These are phyloP conservation scores for Acropternis orthonyx DNA, from an alignment of 2,797 vertebrate genomes.

Conservation along the genomic window DNA sequence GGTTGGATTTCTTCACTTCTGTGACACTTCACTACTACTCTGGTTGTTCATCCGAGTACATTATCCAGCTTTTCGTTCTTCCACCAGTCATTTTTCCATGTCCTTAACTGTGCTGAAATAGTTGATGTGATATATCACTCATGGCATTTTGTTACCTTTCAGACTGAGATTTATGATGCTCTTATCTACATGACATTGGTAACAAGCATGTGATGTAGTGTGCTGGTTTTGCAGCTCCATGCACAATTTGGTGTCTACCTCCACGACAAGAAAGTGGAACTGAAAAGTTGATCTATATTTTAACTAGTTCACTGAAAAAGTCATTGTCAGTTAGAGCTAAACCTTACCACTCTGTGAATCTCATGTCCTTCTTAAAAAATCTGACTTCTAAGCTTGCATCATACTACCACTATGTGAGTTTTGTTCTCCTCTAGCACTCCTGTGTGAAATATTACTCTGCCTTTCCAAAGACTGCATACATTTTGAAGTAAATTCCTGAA, in stretches of 20 bases:
- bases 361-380: slow-evolving; percentile 30
- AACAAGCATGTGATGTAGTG: not conserved
- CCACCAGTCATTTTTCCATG: not conserved
- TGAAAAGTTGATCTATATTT: slow-evolving; percentile 22
- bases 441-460: slow-evolving; percentile 20
- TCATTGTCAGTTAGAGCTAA: not conserved
- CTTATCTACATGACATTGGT: not conserved
- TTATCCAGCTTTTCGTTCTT: not conserved
- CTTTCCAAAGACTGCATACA: slow-evolving; percentile 25
- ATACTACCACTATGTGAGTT: not conserved
- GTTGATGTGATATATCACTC: not conserved
- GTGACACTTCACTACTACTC: not conserved
- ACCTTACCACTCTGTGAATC: not conserved
- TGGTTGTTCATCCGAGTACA: not conserved
- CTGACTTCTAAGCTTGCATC: slow-evolving; percentile 36
- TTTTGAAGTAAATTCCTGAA: not conserved
- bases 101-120: not conserved
- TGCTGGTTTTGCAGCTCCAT: slow-evolving; percentile 13
- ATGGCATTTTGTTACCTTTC: not conserved
- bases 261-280: not conserved
- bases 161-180: slow-evolving; percentile 10
- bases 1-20: not conserved
- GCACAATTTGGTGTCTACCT: slow-evolving; percentile 1
- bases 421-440: slow-evolving; percentile 13
- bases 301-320: slow-evolving; percentile 13